Base-by-base conservation (phyloP, 23 tunicate genomes). In the Botrylloides violaceus region DNA sequence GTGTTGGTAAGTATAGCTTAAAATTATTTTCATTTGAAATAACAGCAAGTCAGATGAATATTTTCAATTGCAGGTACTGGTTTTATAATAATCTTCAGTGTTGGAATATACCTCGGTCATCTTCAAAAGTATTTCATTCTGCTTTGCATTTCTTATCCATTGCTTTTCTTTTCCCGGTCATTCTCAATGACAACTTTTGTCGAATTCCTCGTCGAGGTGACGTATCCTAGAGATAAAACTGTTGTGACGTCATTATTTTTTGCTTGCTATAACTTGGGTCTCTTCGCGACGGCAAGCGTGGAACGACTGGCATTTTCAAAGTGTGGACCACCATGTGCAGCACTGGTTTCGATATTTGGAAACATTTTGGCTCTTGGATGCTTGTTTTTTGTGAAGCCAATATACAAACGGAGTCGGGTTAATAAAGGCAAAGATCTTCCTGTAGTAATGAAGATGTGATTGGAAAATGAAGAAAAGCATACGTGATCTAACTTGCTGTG, bases 41-140 rank as follows among this genome's bases (percentile, higher is more conserved):
- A 43, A 43, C 15, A 43, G 53, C 53, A 43, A 43, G 53, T n/a
- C n/a, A n/a, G n/a, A n/a, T 43, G 12, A 43, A 43, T 15, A 15
- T 15, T 15, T 43, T 7, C 53, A 15, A 15, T 65, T 33, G 0
- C 71, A 65, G 71, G 71, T 65, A 32, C 29, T 12, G 43, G 29
- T 65, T 65, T 65, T 9, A 19, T 32, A n/a, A 33, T 33, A 15
- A 43, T 65, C 1, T 30, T 32, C 38, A 29, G 38, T 22, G 47
- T 65, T 19, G 71, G 71, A 65, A 18, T 65, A 15, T 65, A 30
- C 43, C 1, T 65, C 18, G 71, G 71, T 15, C 71, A 65, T 22
- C 1, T 30, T 15, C 19, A 29, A 24, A n/a, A 33, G 19, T 24
- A 65, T n/a, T 32, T 65, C 18, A 21, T 1, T 29, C 22, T 33